Conservation (phyloP, 2,888 invertebrate genomes). For the Noctuana brunneofusca region DNA sequence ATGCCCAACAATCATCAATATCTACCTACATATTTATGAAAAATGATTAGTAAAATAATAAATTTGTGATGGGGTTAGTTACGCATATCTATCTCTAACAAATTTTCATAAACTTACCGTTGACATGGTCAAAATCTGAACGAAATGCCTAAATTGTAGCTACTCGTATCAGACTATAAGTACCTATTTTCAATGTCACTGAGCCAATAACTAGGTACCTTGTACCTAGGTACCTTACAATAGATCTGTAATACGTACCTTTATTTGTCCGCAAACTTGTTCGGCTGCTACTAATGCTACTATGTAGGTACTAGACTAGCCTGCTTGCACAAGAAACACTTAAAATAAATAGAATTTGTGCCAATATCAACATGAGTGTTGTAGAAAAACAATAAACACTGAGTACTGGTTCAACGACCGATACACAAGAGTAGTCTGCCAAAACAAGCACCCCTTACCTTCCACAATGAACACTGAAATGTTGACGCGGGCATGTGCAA, state of each 20-base stretch:
- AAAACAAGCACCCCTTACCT: conserved; percentile 75
- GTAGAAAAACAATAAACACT: conserved; percentile 77
- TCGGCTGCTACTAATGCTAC: neutral
- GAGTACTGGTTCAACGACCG: conserved; percentile 67
- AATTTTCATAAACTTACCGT: no score
- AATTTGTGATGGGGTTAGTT: no score
- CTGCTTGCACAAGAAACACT: conserved; percentile 59
- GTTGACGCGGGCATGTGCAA: conserved; percentile 19
- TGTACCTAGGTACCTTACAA: neutral
- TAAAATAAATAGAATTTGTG: conserved; percentile 76
- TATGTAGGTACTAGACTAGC: no score
- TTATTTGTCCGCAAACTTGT: conserved; percentile 14
- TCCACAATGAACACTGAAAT: conserved; percentile 50
- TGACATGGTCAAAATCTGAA: no score
- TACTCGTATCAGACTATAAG: no score
- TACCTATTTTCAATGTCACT: neutral
- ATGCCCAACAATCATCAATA: no score
- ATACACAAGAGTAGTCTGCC: conserved; percentile 63
- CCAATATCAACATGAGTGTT: conserved; percentile 75
- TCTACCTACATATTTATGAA: no score
- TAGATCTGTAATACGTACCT: no score
- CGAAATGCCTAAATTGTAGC: no score
- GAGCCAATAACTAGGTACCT: neutral
- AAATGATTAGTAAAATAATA: no score
- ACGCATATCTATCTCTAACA: no score